Conservation (phyloP, 2,113 vertebrate species). For the Prionailurus bengalensis region DNA sequence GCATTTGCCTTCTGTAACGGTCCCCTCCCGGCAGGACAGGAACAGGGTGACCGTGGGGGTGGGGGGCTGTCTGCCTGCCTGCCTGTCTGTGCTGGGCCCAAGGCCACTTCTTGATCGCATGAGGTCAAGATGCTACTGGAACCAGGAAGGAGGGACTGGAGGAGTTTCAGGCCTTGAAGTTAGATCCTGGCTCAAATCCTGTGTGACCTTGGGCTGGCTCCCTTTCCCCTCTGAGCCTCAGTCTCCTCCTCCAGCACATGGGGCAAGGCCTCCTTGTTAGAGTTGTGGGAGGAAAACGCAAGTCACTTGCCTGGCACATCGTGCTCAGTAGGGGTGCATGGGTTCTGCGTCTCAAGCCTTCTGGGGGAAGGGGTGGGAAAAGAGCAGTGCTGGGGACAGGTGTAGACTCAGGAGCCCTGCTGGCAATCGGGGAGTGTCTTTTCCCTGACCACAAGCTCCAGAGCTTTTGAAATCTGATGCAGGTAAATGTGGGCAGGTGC, state of each 20-base stretch:
- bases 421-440: not conserved
- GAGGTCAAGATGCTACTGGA: not conserved
- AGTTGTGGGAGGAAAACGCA: not conserved
- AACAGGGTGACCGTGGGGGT: not conserved
- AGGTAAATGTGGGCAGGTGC: not conserved
- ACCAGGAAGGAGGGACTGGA: not conserved
- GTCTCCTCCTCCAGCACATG: not conserved
- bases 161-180: not conserved
- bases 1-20: not conserved
- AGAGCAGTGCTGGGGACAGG: not conserved
- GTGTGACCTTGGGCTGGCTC: not conserved
- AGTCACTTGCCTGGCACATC: not conserved
- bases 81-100: not conserved
- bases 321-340: accelerated
- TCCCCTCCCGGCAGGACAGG: not conserved
- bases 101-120: constrained; percentile 24
- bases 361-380: not conserved
- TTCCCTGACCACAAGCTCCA: not conserved
- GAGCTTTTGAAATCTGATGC: constrained; percentile 7
- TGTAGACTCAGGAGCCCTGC: not conserved
- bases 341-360: not conserved
- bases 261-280: not conserved
- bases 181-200: not conserved
- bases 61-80: not conserved
- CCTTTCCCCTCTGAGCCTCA: not conserved